These are phyloP conservation scores for Catocala fraxini DNA, from an alignment of 2,888 invertebrate species.

Conservation along the genomic window DNA sequence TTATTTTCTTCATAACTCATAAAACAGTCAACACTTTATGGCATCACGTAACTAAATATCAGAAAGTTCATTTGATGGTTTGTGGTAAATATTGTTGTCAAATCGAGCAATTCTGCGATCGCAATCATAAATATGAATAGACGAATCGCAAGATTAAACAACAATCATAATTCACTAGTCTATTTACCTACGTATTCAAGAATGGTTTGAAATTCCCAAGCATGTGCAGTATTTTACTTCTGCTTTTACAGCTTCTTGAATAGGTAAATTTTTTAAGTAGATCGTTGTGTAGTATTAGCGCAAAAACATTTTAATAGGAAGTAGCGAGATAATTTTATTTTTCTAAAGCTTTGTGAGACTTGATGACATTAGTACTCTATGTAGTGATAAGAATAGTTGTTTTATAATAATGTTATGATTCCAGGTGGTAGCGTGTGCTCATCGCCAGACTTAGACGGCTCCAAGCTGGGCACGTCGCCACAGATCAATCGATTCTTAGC, in stretches of 20 bases:
- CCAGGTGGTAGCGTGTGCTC: slow-evolving; percentile 92
- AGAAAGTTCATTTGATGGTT: not conserved
- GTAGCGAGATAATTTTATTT: slow-evolving; percentile 18
- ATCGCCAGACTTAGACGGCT: slow-evolving; percentile 91
- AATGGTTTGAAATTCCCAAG: slow-evolving; percentile 58
- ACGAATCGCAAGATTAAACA: not conserved
- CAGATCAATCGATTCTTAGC: slow-evolving; percentile 95
- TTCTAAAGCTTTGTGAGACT: slow-evolving; percentile 23
- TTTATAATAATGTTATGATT: slow-evolving; percentile 49
- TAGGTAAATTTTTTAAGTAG: slow-evolving; percentile 28
- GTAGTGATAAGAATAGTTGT: slow-evolving; percentile 4
- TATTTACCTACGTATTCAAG: slow-evolving; percentile 35
- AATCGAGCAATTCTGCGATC: too few relatives aligned
- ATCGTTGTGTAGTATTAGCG: slow-evolving; percentile 29
- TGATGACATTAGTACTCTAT: slow-evolving; percentile 14
- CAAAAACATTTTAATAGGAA: slow-evolving; percentile 11
- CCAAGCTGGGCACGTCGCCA: slow-evolving; percentile 92
- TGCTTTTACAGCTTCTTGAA: slow-evolving; percentile 43
- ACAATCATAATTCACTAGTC: slow-evolving; percentile 3
- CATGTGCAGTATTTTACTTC: slow-evolving; percentile 54
- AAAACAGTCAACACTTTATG: too few relatives aligned
- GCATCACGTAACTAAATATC: too few relatives aligned
- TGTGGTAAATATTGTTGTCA: not conserved
- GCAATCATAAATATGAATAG: too few relatives aligned
- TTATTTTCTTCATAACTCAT: too few relatives aligned